These are phyloP conservation scores for Cheilinus undulatus DNA, from an alignment of 2,113 vertebrate genomes.

Conservation along the genomic window DNA sequence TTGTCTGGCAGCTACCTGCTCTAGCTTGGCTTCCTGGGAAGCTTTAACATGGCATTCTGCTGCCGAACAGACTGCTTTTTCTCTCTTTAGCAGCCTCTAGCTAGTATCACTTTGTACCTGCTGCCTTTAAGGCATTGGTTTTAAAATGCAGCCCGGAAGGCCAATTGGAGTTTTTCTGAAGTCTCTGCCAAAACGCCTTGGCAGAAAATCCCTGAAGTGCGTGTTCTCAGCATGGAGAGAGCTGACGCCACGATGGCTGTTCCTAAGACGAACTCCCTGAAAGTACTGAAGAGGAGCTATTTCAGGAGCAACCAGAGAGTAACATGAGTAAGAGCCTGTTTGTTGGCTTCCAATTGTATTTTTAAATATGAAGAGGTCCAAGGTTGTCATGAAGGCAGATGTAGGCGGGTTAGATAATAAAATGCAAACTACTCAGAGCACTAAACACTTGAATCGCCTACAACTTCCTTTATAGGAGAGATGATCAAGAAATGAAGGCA, in stretches of 20 bases:
- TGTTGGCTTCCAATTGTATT: slow-evolving; percentile 8
- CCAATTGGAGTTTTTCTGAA: slow-evolving; percentile 27
- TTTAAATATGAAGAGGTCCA: slow-evolving; percentile 16
- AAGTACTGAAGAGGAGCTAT: slow-evolving; percentile 24
- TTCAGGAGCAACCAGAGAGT: slow-evolving; percentile 20
- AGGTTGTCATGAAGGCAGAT: slow-evolving; percentile 44
- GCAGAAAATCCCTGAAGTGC: background rate
- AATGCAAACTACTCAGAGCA: slow-evolving; percentile 30
- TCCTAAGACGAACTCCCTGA: slow-evolving; percentile 1
- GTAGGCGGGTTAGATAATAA: slow-evolving; percentile 46
- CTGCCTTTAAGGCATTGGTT: slow-evolving; percentile 30
- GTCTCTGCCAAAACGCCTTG: slow-evolving; percentile 23
- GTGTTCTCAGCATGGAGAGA: background rate
- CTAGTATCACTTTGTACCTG: slow-evolving; percentile 30
- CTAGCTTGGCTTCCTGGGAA: slow-evolving; percentile 43
- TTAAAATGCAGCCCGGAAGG: slow-evolving; percentile 37
- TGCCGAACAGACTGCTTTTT: slow-evolving; percentile 33
- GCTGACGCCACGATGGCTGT: background rate
- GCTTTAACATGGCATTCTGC: slow-evolving; percentile 35
- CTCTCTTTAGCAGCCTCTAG: slow-evolving; percentile 24
- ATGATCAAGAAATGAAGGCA: background rate
- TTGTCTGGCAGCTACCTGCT: slow-evolving; percentile 56
- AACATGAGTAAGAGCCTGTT: slow-evolving; percentile 23
- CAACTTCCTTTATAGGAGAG: slow-evolving; percentile 14
- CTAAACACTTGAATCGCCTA: slow-evolving; percentile 24